phyloP scores from a whole-genome alignment of 1,140 invertebrate species.

The Drosophila guanche region DNA sequence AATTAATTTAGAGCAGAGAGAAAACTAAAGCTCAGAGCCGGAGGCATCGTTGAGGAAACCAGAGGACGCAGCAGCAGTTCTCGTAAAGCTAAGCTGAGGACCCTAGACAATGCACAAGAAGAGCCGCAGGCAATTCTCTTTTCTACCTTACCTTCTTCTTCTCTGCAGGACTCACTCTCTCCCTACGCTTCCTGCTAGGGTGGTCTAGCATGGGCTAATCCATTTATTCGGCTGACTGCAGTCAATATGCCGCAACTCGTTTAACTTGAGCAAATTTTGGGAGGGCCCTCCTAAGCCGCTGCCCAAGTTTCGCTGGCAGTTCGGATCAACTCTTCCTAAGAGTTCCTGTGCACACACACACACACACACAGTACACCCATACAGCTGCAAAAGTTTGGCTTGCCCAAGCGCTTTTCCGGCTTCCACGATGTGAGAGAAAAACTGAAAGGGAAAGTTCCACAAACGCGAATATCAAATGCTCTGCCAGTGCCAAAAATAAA shows the following conservation, averaged over 20 bases:
- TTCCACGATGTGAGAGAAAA: neutral
- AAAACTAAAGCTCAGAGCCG: neutral
- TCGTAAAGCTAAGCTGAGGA: no score
- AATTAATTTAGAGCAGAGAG: constrained; percentile 18
- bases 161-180: neutral
- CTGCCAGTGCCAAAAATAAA: neutral
- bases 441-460: neutral
- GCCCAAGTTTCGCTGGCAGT: constrained; percentile 44
- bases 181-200: neutral
- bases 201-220: constrained; percentile 30
- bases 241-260: constrained; percentile 57
- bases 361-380: constrained; percentile 1
- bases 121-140: constrained; percentile 26
- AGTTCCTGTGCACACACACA: neutral
- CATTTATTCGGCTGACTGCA: constrained; percentile 54
- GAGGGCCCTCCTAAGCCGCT: constrained; percentile 43
- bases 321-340: constrained; percentile 20
- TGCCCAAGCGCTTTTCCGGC: constrained; percentile 10
- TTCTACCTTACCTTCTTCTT: neutral
- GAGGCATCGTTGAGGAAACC: neutral
- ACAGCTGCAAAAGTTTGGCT: constrained; percentile 18
- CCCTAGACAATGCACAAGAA: constrained; percentile 7
- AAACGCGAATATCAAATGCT: constrained; percentile 10
- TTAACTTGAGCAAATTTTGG: constrained; percentile 63
- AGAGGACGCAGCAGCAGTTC: neutral